Conservation (phyloP, 1,140 invertebrate genomes). For the Conopomorpha cramerella region DNA sequence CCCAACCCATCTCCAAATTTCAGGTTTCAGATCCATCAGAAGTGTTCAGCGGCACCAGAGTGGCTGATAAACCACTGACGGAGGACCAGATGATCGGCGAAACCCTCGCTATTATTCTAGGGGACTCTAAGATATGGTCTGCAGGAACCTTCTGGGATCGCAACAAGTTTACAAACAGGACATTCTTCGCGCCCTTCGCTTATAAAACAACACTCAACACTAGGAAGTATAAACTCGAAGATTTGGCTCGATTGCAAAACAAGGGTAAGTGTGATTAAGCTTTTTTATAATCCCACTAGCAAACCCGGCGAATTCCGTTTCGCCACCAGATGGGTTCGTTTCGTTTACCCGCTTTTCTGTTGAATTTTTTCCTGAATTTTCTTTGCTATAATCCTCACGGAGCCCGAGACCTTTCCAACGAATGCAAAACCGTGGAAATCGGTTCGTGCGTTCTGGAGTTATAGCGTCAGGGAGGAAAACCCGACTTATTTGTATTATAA, state of each 20-base stretch:
- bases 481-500: no score
- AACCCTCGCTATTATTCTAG: conserved; percentile 87
- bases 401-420: no score
- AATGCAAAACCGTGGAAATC: no score
- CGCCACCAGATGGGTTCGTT: no score
- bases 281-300: no score
- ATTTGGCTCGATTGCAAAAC: conserved; percentile 79
- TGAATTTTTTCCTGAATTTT: no score
- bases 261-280: conserved; percentile 71
- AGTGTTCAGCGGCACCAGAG: conserved; percentile 89
- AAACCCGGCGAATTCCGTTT: no score
- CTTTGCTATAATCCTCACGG: no score
- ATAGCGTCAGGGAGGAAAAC: no score
- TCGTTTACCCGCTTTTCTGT: no score
- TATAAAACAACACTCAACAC: conserved; percentile 85
- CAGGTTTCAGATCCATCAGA: conserved; percentile 91
- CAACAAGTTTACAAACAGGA: conserved; percentile 93
- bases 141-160: conserved; percentile 94
- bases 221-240: conserved; percentile 85
- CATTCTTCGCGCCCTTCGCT: conserved; percentile 92
- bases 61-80: conserved; percentile 85
- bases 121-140: conserved; percentile 89
- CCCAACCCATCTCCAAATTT: no score
- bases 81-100: conserved; percentile 95
- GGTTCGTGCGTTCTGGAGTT: no score